Evolutionary conservation across 2,888 invertebrate species (phyloP), one percentile per base, ranked within the genome.

Genomic region (Lochmaea crataegi): DNA sequence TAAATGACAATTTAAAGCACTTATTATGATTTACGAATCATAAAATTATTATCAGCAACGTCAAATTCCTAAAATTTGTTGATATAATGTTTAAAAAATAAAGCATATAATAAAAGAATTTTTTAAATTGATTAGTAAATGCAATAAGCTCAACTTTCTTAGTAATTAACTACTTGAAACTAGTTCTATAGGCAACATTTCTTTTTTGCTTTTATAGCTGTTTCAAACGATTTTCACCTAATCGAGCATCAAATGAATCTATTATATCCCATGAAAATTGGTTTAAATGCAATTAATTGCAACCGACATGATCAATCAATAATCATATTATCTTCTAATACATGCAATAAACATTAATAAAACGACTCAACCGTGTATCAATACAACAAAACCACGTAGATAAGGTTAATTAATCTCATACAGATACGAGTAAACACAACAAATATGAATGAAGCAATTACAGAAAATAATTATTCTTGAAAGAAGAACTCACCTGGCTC

Each of bases 401-500:
- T 58, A 58, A 58, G 58, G 7, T 16, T 58, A 58, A 58, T 58
- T 58, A 32, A 58, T 26, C 58, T 56, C 4, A 11, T 2, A 26
- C 16, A 56, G 12, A 18, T 4, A 58, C 11, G 32, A 26, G 32
- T 58, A 58, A 32, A 58, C 26, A 58, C 53, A 16, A 6, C 18
- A 18, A 58, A 58, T n/a, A 58, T 58, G 67, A 67, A 58, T 67
- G 58, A 67, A 58, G 16, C 11, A 3, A 14, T 10, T 14, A 58
- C 3, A 12, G 56, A 11, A 42, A 67, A 42, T 18, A 32, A 10
- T 18, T 45, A 18, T 42, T 22, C 16, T 16, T 61, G 22, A 45
- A 48, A 61, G 16, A 68, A 51, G 4, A 48, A 56, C 70, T 70
- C 16, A 64, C 70, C 41, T 22, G n/a, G n/a, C 7, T 22, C 2